Evolutionary conservation across 2,113 vertebrate genomes (phyloP), one percentile per base, ranked within the genome.

Genomic region (Spea bombifrons): DNA sequence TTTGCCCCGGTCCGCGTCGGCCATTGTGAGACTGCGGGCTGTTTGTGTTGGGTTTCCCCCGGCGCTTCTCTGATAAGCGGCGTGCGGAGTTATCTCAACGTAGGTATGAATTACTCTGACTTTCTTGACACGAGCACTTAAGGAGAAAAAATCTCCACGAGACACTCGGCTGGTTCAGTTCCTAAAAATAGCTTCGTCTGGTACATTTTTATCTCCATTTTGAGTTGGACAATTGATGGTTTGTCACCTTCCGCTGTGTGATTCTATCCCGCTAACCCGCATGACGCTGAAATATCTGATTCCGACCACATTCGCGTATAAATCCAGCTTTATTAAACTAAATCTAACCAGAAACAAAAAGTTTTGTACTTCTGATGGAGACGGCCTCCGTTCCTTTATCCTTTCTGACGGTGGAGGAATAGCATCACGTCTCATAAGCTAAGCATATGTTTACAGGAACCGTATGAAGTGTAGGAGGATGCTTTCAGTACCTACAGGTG

Each of bases 1-100:
- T 80, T 67, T 74, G 71, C 53, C 16, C 50, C 65, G 45, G 78
- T 68, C 78, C 68, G 52, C 78, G 12, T 59, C 16, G 4, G 52
- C 43, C 44, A 66, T 66, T 66, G 63, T 73, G 70, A 73, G 52
- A 30, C 63, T 61, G 44, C 8, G 46, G 13, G 65, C 75, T 79
- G 46, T 73, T 71, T 80, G 77, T 80, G 59, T 63, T 57, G 63
- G 15, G 48, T 79, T 72, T 71, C 63, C 52, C 66, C 63, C 48
- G 77, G 61, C 30, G 7, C 10, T 74, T 74, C 74, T 12, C 45
- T 61, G 78, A 80, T 80, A 74, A 80, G 64, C 30, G 61, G 8
- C 13, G 66, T 70, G 47, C 49, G 12, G 43, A 64, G 7, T 79
- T 67, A 80, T 80, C 70, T 73, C 43, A 44, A 65, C 43, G 46